A percentile compares a stretch with the other conserved stretches of the same genome.
These are phyloP conservation scores for Brachypterus glaber DNA, from an alignment of 2,888 invertebrate species.

Conservation along the genomic window DNA sequence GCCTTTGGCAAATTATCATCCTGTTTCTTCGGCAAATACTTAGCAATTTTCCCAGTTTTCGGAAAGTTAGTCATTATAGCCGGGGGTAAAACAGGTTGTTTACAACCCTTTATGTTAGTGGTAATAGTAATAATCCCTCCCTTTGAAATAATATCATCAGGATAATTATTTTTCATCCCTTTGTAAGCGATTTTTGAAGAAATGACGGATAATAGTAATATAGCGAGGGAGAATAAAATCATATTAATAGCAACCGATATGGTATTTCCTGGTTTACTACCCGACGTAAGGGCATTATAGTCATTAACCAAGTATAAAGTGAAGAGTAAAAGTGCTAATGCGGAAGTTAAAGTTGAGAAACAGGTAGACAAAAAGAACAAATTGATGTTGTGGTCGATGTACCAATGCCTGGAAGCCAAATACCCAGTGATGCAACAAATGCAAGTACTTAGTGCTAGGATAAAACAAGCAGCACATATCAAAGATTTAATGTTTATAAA, in stretches of 20 bases:
- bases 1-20: slow-evolving; percentile 34
- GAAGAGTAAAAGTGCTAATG: slow-evolving; percentile 31
- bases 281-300: slow-evolving; percentile 18
- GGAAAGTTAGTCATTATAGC: slow-evolving; percentile 49
- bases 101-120: slow-evolving; percentile 46
- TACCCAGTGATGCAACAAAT: slow-evolving; percentile 47
- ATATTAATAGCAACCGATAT: slow-evolving; percentile 50
- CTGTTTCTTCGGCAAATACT: slow-evolving; percentile 40
- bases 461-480: slow-evolving; percentile 42
- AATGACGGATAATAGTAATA: slow-evolving; percentile 51
- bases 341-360: slow-evolving; percentile 46
- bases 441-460: slow-evolving; percentile 46
- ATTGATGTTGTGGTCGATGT: slow-evolving; percentile 55
- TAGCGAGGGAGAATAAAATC: slow-evolving; percentile 48
- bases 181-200: slow-evolving; percentile 50
- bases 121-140: slow-evolving; percentile 45
- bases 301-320: slow-evolving; percentile 17
- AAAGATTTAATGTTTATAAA: slow-evolving; percentile 24
- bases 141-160: slow-evolving; percentile 45
- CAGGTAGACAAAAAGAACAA: slow-evolving; percentile 51
- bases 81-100: slow-evolving; percentile 43
- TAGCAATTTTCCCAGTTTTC: slow-evolving; percentile 44
- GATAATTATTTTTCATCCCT: slow-evolving; percentile 53
- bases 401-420: slow-evolving; percentile 56
- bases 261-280: slow-evolving; percentile 23